These are phyloP conservation scores for Pedionomus torquatus DNA, from an alignment of 2,113 vertebrate species.

Conservation along the genomic window DNA sequence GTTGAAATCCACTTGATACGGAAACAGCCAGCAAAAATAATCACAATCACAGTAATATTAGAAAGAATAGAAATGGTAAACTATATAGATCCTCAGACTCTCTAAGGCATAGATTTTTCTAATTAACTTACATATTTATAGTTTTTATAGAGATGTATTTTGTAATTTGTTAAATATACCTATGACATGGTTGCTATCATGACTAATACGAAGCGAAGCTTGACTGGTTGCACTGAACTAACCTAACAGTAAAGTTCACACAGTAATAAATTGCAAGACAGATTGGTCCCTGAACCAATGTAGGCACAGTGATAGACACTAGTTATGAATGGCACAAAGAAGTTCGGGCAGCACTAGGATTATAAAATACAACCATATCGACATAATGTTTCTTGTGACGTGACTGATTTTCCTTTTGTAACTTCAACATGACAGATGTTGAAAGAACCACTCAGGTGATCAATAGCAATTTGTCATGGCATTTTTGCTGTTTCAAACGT, in stretches of 20 bases:
- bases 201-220: not conserved
- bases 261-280: not conserved
- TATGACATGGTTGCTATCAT: not conserved
- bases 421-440: not conserved
- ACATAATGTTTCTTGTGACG: not conserved
- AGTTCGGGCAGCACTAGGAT: not conserved
- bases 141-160: not conserved
- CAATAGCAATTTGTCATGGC: conserved; percentile 10
- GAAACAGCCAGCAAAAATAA: not conserved
- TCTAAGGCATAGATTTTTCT: not conserved
- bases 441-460: conserved; percentile 9
- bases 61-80: not conserved
- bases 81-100: not conserved
- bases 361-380: not conserved
- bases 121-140: not conserved
- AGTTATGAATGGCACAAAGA: not conserved
- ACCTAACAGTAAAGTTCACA: not conserved
- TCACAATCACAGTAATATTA: not conserved
- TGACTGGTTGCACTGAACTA: not conserved
- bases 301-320: accelerated
- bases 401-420: conserved; percentile 12
- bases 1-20: not conserved
- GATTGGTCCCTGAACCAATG: not conserved
- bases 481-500: conserved; percentile 19
- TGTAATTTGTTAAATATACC: not conserved